Conservation (phyloP, 1,140 invertebrate genomes). For the Aphelenchoides besseyi region DNA sequence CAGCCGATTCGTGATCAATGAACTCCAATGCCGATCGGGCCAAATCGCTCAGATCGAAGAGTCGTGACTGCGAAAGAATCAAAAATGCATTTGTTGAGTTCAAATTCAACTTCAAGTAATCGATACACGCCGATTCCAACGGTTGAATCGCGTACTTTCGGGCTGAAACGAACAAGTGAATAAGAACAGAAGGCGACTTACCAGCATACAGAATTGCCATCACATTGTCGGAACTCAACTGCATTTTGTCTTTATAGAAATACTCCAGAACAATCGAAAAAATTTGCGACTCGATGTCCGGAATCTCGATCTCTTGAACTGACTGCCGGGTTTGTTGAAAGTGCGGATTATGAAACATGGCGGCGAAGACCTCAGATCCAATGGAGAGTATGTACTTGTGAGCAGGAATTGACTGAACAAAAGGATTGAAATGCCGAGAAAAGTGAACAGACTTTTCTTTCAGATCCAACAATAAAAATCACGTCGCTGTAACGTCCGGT, state of each 20-base stretch:
- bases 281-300: conserved; percentile 78
- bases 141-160: conserved; percentile 82
- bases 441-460: conserved; percentile 43
- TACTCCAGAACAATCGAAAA: conserved; percentile 69
- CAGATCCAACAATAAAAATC: conserved; percentile 74
- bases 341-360: conserved; percentile 77
- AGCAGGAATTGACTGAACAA: conserved; percentile 66
- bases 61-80: conserved; percentile 73
- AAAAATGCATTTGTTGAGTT: conserved; percentile 80
- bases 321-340: conserved; percentile 62
- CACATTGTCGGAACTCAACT: conserved; percentile 78
- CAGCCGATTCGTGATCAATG: conserved; percentile 79
- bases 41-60: conserved; percentile 78
- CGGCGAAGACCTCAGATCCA: conserved; percentile 80
- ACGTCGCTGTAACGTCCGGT: conserved; percentile 78
- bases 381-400: conserved; percentile 80
- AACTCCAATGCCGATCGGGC: conserved; percentile 72
- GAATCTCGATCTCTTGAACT: conserved; percentile 73
- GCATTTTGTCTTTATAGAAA: conserved; percentile 78
- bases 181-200: conserved; percentile 1
- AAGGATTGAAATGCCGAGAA: conserved; percentile 29
- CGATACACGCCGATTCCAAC: conserved; percentile 78
- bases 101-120: conserved; percentile 77
- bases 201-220: conserved; percentile 78
- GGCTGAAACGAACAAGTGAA: conserved; percentile 63